phyloP scores from a whole-genome alignment of 2,113 vertebrate species.

The Brachionichthys hirsutus region DNA sequence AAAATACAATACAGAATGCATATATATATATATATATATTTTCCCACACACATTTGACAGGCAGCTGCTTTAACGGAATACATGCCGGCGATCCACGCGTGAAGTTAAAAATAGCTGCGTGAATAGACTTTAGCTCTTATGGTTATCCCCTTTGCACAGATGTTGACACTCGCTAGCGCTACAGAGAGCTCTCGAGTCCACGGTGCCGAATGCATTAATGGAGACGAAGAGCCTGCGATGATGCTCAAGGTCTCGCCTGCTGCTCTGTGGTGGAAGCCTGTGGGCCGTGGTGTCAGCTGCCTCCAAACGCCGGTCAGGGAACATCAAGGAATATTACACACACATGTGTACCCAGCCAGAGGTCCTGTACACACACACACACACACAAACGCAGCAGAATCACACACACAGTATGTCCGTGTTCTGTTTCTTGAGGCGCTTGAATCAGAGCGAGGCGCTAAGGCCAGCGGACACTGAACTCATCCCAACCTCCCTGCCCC shows the following conservation, averaged over 20 bases:
- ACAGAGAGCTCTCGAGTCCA: conserved; percentile 41
- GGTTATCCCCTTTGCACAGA: conserved; percentile 24
- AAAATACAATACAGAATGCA: too few species aligned
- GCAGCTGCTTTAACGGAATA: too few species aligned
- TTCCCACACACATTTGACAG: not conserved
- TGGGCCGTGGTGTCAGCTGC: conserved; percentile 27
- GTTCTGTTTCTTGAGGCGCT: conserved; percentile 52
- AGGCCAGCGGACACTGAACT: conserved; percentile 36
- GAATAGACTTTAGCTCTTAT: conserved; percentile 7
- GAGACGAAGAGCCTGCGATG: conserved; percentile 45
- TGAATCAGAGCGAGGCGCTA: conserved; percentile 39
- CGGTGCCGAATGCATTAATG: conserved; percentile 27
- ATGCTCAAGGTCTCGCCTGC: conserved; percentile 32
- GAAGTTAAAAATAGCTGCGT: too few species aligned
- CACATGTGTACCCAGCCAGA: conserved; percentile 27
- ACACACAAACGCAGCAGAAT: conserved; percentile 17
- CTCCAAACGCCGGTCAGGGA: conserved; percentile 28
- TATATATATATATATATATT: not conserved
- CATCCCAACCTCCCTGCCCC: conserved; percentile 16
- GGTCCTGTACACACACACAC: conserved; percentile 24
- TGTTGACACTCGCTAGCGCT: conserved; percentile 12
- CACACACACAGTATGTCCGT: conserved; percentile 32
- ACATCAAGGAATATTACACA: conserved; percentile 37
- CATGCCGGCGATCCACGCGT: too few species aligned
- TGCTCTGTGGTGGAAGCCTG: conserved; percentile 31